Evolutionary conservation across 2,113 vertebrate genomes (phyloP), one percentile per base, ranked within the genome.

Genomic region (Carollia perspicillata): DNA sequence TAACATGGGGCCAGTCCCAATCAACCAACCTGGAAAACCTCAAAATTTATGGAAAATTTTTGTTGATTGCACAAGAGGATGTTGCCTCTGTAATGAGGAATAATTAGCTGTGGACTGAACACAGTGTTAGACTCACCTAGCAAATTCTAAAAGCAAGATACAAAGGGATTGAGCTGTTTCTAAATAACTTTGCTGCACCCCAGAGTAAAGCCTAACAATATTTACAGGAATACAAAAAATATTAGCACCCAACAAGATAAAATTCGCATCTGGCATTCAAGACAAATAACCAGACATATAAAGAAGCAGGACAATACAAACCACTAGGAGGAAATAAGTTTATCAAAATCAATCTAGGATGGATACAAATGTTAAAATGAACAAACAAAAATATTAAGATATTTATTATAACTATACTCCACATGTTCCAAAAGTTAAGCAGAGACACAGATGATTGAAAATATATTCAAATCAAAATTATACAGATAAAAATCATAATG

Each of bases 161-260:
- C n/a, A 3, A 74, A 85, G 86, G 0, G 11, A 63, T 84, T 79
- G 83, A 51, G 30, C 13, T 83, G 8, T 35, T 87, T 53, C 68
- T 23, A 71, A 47, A 26, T 68, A 94, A 65, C 8, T 77, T 93
- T 63, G 81, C 4, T 78, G 11, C 26, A 89, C 37, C 30, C 8
- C n/a, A 96, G 16, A 83, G 18, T 13, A 89, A 89, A 71, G 18
- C 37, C 79, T 68, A 80, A 37, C 35, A 69, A 74, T 71, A 92
- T 49, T 91, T 80, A 89, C 40, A 37, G 47, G 63, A 89, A 55
- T 65, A 84, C 81, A n/a, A 90, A 90, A 87, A 85, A 58, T 92
- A 68, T 23, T 47, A 77, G 37, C 10, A 40, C 3, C 9, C 8
- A 85, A 51, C 6, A 91, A 33, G 49, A 85, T 37, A 92, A 86